Conservation (phyloP, 2,797 vertebrate genomes). For the Eulemur mongoz region DNA sequence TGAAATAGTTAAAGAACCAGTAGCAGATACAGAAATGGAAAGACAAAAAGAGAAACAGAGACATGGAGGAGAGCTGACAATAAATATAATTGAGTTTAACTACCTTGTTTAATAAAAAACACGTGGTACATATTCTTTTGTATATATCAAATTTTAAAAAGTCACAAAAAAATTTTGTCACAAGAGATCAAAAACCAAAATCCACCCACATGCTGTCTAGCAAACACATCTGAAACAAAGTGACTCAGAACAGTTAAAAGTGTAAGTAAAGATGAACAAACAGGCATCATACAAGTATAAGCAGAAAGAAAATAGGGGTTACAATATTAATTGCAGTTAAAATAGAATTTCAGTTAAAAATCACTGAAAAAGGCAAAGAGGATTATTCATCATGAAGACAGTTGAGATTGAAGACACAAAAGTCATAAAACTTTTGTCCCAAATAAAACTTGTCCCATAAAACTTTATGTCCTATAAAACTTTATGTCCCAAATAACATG, state of each 20-base stretch:
- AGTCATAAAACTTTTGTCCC: not conserved
- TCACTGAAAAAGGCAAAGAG: not conserved
- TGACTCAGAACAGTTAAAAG: slow-evolving; percentile 11
- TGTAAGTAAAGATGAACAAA: not conserved
- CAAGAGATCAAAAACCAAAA: not conserved
- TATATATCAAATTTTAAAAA: not conserved
- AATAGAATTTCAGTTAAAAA: not conserved
- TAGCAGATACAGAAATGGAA: not conserved
- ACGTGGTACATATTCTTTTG: not conserved
- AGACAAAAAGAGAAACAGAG: not conserved
- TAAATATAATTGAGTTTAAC: not conserved
- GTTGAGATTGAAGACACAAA: not conserved
- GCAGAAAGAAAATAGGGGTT: not conserved
- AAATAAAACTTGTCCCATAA: not conserved
- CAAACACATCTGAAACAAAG: not conserved
- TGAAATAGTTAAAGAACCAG: not conserved
- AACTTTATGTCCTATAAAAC: too few species aligned
- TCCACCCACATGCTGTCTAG: not conserved
- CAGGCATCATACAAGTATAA: not conserved
- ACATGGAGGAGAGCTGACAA: not conserved
- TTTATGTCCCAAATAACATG: not conserved
- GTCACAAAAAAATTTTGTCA: not conserved
- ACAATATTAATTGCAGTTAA: not conserved
- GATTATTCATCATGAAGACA: not conserved
- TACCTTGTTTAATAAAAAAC: not conserved